A percentile compares a stretch with the other conserved stretches of the same genome.
phyloP scores from a whole-genome alignment of 2,888 invertebrate genomes.

The Drosophila eohydei region DNA sequence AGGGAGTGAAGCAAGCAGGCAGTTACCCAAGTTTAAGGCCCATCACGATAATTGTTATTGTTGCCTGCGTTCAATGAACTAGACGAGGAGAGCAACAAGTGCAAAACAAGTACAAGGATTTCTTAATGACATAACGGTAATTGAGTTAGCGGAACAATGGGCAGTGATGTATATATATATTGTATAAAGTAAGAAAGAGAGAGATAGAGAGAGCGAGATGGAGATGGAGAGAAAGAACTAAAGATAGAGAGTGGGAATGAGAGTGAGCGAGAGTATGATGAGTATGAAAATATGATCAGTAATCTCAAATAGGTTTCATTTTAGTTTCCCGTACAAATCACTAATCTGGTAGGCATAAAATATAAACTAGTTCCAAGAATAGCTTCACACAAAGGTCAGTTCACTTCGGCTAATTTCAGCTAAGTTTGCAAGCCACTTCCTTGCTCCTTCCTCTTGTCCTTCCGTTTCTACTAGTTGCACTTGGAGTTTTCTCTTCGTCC shows the following conservation, averaged over 20 bases:
- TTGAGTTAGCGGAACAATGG: conserved; percentile 17
- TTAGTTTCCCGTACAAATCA: not conserved
- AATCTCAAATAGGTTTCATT: not conserved
- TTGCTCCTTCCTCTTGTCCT: not conserved
- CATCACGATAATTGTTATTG: conserved; percentile 47
- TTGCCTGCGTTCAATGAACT: conserved; percentile 63
- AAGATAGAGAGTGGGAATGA: too few species aligned
- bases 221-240: not conserved
- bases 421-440: not conserved
- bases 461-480: conserved; percentile 2
- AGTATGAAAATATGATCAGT: not conserved
- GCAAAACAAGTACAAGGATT: conserved; percentile 39
- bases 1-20: not conserved
- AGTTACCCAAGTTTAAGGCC: conserved; percentile 53
- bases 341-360: not conserved
- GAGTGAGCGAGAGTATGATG: not conserved
- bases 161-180: not conserved
- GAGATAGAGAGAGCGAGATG: not conserved
- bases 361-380: not conserved
- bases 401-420: not conserved
- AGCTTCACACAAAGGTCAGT: not conserved
- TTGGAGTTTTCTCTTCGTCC: not conserved
- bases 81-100: conserved; percentile 50
- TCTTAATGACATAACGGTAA: conserved; percentile 22
- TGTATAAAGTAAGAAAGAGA: not conserved